These are phyloP conservation scores for Okapia johnstoni DNA, from an alignment of 2,113 vertebrate species.

Conservation along the genomic window DNA sequence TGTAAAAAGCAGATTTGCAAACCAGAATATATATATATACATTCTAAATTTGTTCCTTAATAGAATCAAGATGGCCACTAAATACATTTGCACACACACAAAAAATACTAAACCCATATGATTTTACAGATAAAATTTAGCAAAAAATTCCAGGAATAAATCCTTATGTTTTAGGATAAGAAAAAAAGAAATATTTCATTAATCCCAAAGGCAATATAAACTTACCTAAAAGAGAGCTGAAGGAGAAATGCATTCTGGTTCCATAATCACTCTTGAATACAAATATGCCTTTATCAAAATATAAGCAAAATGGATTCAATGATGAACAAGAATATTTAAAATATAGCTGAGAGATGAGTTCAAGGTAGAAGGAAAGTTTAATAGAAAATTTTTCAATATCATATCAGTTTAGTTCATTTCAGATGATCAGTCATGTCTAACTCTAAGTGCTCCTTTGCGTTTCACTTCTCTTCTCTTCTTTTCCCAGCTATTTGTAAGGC, in stretches of 20 bases:
- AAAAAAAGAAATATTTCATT: not conserved
- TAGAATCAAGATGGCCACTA: not conserved
- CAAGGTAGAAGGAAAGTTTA: not conserved
- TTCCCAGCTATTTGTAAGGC: too few species aligned
- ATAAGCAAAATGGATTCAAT: not conserved
- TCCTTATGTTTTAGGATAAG: not conserved
- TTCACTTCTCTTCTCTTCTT: too few species aligned
- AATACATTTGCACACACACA: not conserved
- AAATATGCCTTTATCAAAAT: not conserved
- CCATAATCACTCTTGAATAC: not conserved
- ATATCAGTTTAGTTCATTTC: not conserved
- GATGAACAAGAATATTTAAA: not conserved
- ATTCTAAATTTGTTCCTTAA: not conserved
- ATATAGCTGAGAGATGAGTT: not conserved
- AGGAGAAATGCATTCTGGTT: not conserved
- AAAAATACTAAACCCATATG: not conserved
- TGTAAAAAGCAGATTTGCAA: not conserved
- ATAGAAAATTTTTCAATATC: not conserved
- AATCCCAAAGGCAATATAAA: not conserved
- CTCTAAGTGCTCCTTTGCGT: not conserved
- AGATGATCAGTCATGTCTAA: not conserved
- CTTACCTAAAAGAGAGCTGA: not conserved
- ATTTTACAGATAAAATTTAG: not conserved
- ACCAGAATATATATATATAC: not conserved
- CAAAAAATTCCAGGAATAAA: not conserved